phyloP scores from a whole-genome alignment of 1,140 invertebrate species.

The Oryctes rhinoceros region DNA sequence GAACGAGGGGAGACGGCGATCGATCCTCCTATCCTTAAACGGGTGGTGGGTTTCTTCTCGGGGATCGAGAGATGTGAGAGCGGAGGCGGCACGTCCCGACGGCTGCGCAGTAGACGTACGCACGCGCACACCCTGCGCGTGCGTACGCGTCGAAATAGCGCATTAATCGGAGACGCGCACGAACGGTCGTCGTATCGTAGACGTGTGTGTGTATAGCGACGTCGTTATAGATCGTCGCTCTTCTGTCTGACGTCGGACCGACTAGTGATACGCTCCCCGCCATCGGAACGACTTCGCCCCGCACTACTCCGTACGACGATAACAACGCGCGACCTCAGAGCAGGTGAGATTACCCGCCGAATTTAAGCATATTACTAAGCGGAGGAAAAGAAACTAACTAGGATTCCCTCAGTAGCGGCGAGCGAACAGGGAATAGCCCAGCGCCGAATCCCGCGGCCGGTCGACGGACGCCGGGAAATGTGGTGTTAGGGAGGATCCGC shows the following conservation, averaged over 20 bases:
- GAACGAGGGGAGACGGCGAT: no score
- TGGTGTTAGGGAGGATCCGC: slow-evolving; percentile 71
- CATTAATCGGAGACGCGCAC: no score
- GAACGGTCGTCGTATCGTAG: no score
- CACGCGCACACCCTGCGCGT: no score
- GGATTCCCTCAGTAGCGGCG: slow-evolving; percentile 88
- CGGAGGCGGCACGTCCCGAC: slow-evolving; percentile 46
- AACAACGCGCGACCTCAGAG: slow-evolving; percentile 73
- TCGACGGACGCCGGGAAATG: slow-evolving; percentile 65
- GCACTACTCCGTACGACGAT: no score
- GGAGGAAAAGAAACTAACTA: slow-evolving; percentile 92
- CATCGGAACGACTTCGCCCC: background rate
- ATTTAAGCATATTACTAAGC: slow-evolving; percentile 91
- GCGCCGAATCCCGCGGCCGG: slow-evolving; percentile 66
- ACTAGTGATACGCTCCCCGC: slow-evolving; percentile 39
- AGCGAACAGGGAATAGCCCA: slow-evolving; percentile 84
- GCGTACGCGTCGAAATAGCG: no score
- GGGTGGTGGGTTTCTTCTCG: no score
- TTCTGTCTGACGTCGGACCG: no score
- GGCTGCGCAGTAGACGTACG: no score
- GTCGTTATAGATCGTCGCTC: no score
- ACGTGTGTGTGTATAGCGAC: no score
- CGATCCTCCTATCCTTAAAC: no score
- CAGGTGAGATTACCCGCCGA: slow-evolving; percentile 77
- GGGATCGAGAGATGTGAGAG: slow-evolving; percentile 44